Percentiles rank a stretch among this genome's conserved stretches.
Evolutionary conservation across 2,888 invertebrate genomes (phyloP).

Genomic region (Plutella xylostella): DNA sequence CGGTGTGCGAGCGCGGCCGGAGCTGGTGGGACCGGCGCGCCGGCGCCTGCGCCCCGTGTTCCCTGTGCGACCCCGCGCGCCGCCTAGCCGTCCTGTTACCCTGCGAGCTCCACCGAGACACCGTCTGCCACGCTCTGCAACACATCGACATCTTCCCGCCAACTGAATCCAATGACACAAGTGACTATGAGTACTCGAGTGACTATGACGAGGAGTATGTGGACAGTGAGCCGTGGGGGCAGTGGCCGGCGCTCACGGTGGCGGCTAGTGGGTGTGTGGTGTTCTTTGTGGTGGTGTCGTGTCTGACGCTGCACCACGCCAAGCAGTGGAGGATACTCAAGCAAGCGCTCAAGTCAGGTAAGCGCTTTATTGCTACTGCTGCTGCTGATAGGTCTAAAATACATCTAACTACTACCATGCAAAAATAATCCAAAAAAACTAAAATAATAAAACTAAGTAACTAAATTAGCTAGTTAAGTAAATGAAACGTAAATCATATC

Average conservation of each 20-base stretch:
- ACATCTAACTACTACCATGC: no score
- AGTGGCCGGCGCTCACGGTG: conserved; percentile 77
- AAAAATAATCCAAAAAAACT: no score
- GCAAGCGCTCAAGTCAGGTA: conserved; percentile 82
- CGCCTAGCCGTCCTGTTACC: conserved; percentile 75
- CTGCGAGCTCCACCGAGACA: conserved; percentile 81
- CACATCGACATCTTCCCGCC: conserved; percentile 75
- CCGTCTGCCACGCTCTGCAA: conserved; percentile 77
- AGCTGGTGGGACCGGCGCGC: conserved; percentile 78
- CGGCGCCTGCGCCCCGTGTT: conserved; percentile 77
- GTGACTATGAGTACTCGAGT: conserved; percentile 57
- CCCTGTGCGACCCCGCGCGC: conserved; percentile 71
- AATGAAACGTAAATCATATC: no score
- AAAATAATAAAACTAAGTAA: no score
- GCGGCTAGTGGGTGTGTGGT: conserved; percentile 82
- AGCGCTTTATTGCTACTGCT: no score
- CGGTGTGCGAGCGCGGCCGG: conserved; percentile 63
- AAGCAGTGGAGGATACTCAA: conserved; percentile 85
- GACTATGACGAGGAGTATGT: conserved; percentile 55
- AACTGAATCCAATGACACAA: conserved; percentile 32
- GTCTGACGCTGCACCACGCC: conserved; percentile 81
- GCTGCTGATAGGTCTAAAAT: no score
- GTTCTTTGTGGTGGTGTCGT: conserved; percentile 82
- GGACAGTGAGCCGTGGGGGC: conserved; percentile 72
- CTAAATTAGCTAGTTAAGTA: no score